Conservation (phyloP, 2,888 invertebrate genomes). For the Stenoptilia bipunctidactyla region DNA sequence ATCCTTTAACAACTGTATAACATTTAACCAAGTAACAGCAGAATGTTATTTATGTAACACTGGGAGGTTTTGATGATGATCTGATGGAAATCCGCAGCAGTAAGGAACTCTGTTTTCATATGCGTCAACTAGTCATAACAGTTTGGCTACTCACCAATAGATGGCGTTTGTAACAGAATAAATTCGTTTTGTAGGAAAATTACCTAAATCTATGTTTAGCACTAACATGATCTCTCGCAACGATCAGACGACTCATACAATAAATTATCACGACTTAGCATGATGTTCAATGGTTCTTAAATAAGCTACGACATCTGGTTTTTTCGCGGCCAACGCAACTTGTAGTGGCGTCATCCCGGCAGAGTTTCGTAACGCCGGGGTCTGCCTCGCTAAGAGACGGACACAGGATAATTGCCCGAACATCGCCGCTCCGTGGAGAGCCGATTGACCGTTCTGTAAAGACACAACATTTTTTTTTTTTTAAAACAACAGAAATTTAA, state of each 20-base stretch:
- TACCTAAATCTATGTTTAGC: no score
- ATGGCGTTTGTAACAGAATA: not conserved
- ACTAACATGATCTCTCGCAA: no score
- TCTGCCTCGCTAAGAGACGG: slow-evolving; percentile 78
- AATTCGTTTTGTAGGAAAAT: no score
- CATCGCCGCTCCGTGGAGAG: slow-evolving; percentile 91
- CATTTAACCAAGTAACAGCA: no score
- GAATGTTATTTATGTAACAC: no score
- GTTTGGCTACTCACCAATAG: not conserved
- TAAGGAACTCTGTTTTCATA: slow-evolving; percentile 8
- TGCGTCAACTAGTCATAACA: slow-evolving; percentile 19
- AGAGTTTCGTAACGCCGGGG: slow-evolving; percentile 75
- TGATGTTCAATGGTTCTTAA: slow-evolving; percentile 19
- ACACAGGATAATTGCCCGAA: slow-evolving; percentile 87
- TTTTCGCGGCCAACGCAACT: slow-evolving; percentile 67
- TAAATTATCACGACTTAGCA: not conserved
- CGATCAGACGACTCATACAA: no score
- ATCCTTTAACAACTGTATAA: no score
- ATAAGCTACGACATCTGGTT: slow-evolving; percentile 56
- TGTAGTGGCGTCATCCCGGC: slow-evolving; percentile 74
- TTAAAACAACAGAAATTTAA: no score
- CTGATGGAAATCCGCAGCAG: no score
- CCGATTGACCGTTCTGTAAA: slow-evolving; percentile 89
- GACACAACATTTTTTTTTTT: no score
- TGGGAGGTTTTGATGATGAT: no score